These are phyloP conservation scores for Ceratitis capitata DNA, from an alignment of 1,140 invertebrate genomes.

Conservation along the genomic window DNA sequence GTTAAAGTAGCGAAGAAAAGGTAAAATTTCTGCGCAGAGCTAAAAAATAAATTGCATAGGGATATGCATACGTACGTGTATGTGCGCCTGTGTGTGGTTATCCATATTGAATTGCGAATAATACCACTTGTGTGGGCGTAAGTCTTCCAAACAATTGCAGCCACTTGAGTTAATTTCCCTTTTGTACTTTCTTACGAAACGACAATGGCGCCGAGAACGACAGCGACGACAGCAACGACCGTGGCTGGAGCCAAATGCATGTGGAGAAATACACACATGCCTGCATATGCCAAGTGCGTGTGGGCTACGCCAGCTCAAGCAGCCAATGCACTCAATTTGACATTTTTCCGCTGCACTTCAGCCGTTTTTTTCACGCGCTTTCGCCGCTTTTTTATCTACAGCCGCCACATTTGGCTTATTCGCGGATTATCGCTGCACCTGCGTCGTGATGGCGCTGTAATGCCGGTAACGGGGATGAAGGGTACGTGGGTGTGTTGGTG, in stretches of 20 bases:
- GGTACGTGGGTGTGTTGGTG: neutral
- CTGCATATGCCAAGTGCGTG: neutral
- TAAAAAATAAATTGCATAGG: neutral
- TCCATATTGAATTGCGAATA: neutral
- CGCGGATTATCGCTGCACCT: conserved; percentile 27
- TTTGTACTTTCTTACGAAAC: neutral
- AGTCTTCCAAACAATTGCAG: conserved; percentile 19
- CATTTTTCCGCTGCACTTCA: neutral
- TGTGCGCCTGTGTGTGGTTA: neutral
- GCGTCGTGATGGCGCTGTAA: neutral
- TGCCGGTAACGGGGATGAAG: too few relatives aligned
- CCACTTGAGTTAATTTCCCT: conserved; percentile 35
- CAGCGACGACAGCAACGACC: neutral
- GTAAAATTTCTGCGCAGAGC: neutral
- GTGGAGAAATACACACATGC: neutral
- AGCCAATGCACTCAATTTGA: conserved; percentile 25
- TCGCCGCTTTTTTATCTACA: neutral
- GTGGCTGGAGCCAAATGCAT: neutral
- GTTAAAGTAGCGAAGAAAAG: neutral
- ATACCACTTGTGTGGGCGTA: neutral
- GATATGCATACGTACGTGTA: neutral
- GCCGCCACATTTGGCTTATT: conserved; percentile 10
- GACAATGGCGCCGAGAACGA: neutral
- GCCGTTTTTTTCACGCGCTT: neutral
- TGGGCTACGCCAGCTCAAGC: too few relatives aligned